A percentile compares a stretch with the other conserved stretches of the same genome.
Evolutionary conservation across 2,797 vertebrate genomes (phyloP).

Genomic region (Coilia nasus): DNA sequence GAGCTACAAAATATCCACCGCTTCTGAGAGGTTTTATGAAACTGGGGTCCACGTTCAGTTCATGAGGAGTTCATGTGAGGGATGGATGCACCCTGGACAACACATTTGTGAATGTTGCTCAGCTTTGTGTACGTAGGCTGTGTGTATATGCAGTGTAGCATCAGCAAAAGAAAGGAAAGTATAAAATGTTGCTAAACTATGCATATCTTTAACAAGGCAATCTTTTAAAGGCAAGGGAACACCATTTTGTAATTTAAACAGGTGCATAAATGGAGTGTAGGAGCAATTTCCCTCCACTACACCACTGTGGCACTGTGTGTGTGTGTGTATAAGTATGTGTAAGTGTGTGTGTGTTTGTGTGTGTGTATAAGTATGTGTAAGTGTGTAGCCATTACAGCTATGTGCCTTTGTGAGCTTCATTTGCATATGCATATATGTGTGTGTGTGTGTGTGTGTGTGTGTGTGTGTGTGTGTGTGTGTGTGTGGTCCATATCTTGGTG

Average conservation of each 20-base stretch:
- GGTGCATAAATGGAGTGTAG: no score
- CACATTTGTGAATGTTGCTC: not conserved
- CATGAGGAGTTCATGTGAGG: not conserved
- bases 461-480: slow-evolving; percentile 9
- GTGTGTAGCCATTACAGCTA: not conserved
- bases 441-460: not conserved
- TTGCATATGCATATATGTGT: not conserved
- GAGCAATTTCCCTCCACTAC: no score
- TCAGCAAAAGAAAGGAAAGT: no score
- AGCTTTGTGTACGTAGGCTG: not conserved
- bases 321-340: not conserved
- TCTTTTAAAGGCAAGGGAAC: no score
- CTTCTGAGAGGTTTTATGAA: not conserved
- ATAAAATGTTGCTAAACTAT: no score
- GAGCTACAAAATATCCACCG: not conserved
- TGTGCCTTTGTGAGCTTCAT: not conserved
- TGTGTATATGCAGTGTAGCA: not conserved
- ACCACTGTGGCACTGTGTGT: not conserved
- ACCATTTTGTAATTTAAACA: no score
- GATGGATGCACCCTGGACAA: not conserved
- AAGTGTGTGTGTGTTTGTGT: not conserved
- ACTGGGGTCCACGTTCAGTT: not conserved
- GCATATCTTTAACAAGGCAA: no score
- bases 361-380: not conserved
- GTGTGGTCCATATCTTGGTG: not conserved